Evolutionary conservation across 2,888 invertebrate species (phyloP).

Genomic region (Ormyrus labotus): DNA sequence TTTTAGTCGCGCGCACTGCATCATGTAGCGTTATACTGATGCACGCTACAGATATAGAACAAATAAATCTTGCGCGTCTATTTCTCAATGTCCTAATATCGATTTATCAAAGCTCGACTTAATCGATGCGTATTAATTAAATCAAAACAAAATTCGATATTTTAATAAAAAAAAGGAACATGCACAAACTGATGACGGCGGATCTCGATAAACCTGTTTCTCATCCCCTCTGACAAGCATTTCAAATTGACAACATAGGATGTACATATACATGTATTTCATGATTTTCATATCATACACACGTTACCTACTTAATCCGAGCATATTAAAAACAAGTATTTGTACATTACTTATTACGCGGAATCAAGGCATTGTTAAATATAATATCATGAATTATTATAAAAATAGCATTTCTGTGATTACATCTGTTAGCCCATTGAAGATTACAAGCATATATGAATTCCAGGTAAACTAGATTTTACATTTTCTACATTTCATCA

Average conservation of each 20-base stretch:
- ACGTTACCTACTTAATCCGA: background rate
- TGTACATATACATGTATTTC: background rate
- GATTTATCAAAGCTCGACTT: constrained; percentile 38
- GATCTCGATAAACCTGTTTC: constrained; percentile 12
- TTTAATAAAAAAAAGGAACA: constrained; percentile 17
- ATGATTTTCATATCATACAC: background rate
- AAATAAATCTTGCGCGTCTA: constrained; percentile 18
- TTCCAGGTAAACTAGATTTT: too few relatives aligned
- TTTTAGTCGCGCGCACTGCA: too few relatives aligned
- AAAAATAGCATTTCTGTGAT: too few relatives aligned
- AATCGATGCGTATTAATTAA: constrained; percentile 47
- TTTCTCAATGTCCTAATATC: constrained; percentile 21
- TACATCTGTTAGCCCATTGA: too few relatives aligned
- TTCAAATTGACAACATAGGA: background rate
- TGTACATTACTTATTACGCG: background rate
- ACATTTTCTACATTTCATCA: too few relatives aligned
- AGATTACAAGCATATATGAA: too few relatives aligned
- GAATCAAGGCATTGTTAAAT: background rate
- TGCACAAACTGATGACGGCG: background rate
- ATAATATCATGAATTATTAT: background rate
- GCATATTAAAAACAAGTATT: background rate
- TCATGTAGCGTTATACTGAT: background rate
- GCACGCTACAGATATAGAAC: background rate
- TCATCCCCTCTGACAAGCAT: constrained; percentile 4
- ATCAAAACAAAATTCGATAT: constrained; percentile 40